Evolutionary conservation across 2,888 invertebrate genomes (phyloP), one percentile per base, ranked within the genome.

Genomic region (Microctonus brassicae): DNA sequence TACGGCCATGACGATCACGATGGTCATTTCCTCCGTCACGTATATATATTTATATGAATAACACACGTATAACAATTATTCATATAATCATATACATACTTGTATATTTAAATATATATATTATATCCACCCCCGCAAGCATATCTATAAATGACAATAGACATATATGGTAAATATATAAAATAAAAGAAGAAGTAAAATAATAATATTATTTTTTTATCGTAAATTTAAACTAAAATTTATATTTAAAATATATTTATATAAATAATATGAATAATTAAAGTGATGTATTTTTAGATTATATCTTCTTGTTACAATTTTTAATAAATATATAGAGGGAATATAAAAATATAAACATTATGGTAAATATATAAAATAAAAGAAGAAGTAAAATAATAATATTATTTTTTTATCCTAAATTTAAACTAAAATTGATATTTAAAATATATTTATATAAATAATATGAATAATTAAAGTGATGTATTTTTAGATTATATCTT

Each of bases 1-100:
- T 76, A 78, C 60, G 76, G 68, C 75, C 79, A 82, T 82, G 83
- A 84, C 83, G 84, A 82, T n/a, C n/a, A n/a, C 83, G 78, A 77
- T 81, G 75, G 77, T 78, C 81, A 78, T 79, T 84, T 83, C 84
- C 84, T 84, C 75, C 79, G 80, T 65, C 83, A 82, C 11, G 17
- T 17, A 29, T 34, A 11, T 33, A 17, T 11, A 60, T 20, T 26
- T 57, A 24, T 29, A 0, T 47, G 7, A n/a, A n/a, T n/a, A n/a
- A n/a, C n/a, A n/a, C n/a, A n/a, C n/a, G n/a, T n/a, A n/a, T n/a
- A n/a, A n/a, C n/a, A n/a, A n/a, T n/a, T n/a, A 0, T 47, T 1
- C 0, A n/a, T 29, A 29, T 29, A 29, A 29, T 5, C 29, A 29
- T 7, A 29, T 7, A 29, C 29, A 29, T 7, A 29, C 29, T n/a